Base-by-base conservation (phyloP, 2,113 vertebrate genomes). In the Corythornis cristatus region DNA sequence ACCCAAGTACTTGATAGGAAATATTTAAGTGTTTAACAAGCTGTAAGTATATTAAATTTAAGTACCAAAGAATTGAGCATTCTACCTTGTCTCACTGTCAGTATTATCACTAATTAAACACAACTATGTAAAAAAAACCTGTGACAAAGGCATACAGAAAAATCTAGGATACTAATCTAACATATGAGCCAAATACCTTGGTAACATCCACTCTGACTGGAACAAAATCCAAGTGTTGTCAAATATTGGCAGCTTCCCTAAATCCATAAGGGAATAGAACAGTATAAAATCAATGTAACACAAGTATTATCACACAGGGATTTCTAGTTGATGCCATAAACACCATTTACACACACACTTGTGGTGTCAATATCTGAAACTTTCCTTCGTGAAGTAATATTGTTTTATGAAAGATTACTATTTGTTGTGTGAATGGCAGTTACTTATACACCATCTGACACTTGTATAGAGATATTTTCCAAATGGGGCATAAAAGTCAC, bases 361-460 rank as follows among this genome's bases (percentile, higher is more conserved):
- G 5, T 0, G 11, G 5, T 37, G 15, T 2, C 31, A 29, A 33
- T 2, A 1, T 5, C 29, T 31, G 6, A 73, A 77, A 31, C 5
- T n/a, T 50, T 16, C 17, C 35, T 56, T 70, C 68, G 5, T 37
- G 2, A 61, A 77, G 6, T 61, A 78, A 22, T 25, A 15, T 4
- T 11, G 9, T 10, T 54, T 42, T n/a, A 43, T 31, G 10, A 15
- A 22, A 62, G 8, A 57, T 3, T 3, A 50, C 8, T n/a, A 7
- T 48, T 64, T 42, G 6, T 15, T 50, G 3, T 15, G 14, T 12
- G 9, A 14, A 21, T 28, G 7, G 35, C 40, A 53, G 15, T 43
- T 76, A 71, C 10, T 33, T 33, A 50, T 2, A 43, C 9, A 20
- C 1, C 8, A 15, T 16, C 35, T 33, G 6, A 54, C 42, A 10